Base-by-base conservation (phyloP, 2,797 vertebrate species). In the Sebastes kiyomatsui region DNA sequence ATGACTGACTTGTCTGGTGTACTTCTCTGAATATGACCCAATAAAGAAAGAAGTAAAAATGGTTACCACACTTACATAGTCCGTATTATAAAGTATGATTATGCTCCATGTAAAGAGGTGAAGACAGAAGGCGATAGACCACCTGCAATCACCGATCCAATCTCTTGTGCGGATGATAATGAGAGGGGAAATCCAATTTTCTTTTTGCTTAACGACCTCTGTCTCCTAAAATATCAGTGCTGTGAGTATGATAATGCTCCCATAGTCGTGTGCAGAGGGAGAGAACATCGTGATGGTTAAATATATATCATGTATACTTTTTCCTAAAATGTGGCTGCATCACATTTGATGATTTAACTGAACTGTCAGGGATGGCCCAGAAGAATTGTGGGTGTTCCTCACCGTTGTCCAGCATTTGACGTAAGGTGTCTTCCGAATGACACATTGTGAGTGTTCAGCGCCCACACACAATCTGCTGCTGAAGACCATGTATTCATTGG, bases 401-500 rank as follows among this genome's bases (percentile, higher is more conserved):
- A 52, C 82, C 77, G 84, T 84, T 86, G 68, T 88, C 30, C 65
- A 23, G 38, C 58, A 3, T 79, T 88, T 86, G 87, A 81, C 67
- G 42, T 64, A 73, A 83, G 70, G 73, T 27, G 52, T 82, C 67
- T 70, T 78, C 38, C 59, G 52, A 85, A 58, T 80, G 87, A 80
- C 73, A 81, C 66, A 80, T 76, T 55, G 72, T 52, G 72, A 85
- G 60, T 72, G 79, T 82, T 81, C 33, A 62, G 62, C 14, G 42
- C 86, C 82, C 85, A 88, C 85, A 87, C 81, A 75, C 93, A 92
- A 90, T 86, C 92, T 90, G 91, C 79, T 87, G 72, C 80, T 20
- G 22, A 54, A 76, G 68, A 78, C 75, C 72, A 88, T 87, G 87
- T 89, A 94, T 94, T 95, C 92, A 94, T 90, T 84, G 77, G 72